Base-by-base conservation (phyloP, 2,888 invertebrate genomes). In the Ennomos quercinarius region DNA sequence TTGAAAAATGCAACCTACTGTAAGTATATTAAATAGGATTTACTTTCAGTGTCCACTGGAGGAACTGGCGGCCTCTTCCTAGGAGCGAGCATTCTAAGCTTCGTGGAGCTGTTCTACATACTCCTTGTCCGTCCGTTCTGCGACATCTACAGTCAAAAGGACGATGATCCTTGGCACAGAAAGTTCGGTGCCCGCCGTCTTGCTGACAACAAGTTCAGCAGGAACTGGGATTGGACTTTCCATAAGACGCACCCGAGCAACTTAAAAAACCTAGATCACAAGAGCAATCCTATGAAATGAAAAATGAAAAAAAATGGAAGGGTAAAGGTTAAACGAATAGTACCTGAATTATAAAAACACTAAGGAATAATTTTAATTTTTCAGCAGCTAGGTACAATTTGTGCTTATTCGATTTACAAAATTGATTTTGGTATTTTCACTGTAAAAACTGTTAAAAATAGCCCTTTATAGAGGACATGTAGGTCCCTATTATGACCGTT, bases 61-160 rank as follows among this genome's bases (percentile, higher is more conserved):
- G 95, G 95, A 46, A 94, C 95, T 0, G 94, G 94, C 0, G 95
- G 95, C 0, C 80, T 95, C 1, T 95, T 95, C 71, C 91, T 95
- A 10, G 95, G 95, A 9, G 95, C 95, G 0, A 95, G 95, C 69
- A 80, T 95, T n/a, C 84, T 95, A 0, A 95, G 95, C 70, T 94
- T 95, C 68, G 94, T 94, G 10, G 95, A 95, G 72, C 83, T 95
- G 6, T 71, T 95, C 35, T 95, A 95, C 74, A 95, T 94, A 63
- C 78, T 94, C 13, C 87, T 85, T 64, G 85, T 82, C 71, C 90
- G 80, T 71, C 91, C 92, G 1, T 89, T 91, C 65, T 91, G 87
- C 65, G 89, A 91, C 57, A 85, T 91, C 57, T 92, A 91, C 72
- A 88, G 78, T 34, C 87, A 85, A 45, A 77, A 84, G n/a, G 77